Percentiles rank a stretch among this genome's conserved stretches.
phyloP scores from a whole-genome alignment of 2,113 vertebrate species.

The Rhombomys opimus region DNA sequence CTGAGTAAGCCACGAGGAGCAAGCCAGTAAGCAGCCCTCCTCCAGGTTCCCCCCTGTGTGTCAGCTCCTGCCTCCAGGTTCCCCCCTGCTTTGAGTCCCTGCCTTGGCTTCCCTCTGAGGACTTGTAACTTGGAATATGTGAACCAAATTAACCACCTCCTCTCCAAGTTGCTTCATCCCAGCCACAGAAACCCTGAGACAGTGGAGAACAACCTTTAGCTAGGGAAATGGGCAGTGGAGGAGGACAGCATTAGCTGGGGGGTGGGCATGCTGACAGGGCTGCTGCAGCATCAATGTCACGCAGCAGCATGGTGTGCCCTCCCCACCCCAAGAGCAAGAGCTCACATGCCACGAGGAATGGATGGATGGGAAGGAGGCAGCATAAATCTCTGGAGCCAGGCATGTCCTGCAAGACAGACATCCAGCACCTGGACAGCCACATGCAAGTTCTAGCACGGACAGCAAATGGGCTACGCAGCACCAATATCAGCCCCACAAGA shows the following conservation, averaged over 20 bases:
- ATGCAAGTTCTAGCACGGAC: conserved; percentile 85
- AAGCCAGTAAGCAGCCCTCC: not conserved
- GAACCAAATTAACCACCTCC: not conserved
- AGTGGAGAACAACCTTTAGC: not conserved
- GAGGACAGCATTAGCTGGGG: not conserved
- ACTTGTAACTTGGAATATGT: not conserved
- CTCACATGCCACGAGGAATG: conserved; percentile 89
- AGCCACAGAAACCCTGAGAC: not conserved
- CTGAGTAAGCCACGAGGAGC: not conserved
- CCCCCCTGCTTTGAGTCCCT: not conserved
- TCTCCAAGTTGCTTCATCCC: not conserved
- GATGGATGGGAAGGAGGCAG: conserved; percentile 80
- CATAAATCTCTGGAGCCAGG: not conserved
- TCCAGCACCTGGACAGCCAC: conserved; percentile 82
- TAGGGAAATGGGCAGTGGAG: not conserved
- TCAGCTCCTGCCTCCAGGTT: not conserved
- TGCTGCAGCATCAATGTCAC: conserved; percentile 60
- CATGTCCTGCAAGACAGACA: too few species aligned
- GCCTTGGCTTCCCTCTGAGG: not conserved
- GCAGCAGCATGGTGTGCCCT: conserved; percentile 92
- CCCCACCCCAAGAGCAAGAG: conserved; percentile 92
- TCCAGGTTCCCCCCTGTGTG: not conserved
- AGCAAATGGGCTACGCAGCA: conserved; percentile 80
- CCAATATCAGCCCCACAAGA: conserved; percentile 84
- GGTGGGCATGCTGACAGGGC: too few species aligned